These are phyloP conservation scores for Seriola quinqueradiata DNA, from an alignment of 2,113 vertebrate species.

Conservation along the genomic window DNA sequence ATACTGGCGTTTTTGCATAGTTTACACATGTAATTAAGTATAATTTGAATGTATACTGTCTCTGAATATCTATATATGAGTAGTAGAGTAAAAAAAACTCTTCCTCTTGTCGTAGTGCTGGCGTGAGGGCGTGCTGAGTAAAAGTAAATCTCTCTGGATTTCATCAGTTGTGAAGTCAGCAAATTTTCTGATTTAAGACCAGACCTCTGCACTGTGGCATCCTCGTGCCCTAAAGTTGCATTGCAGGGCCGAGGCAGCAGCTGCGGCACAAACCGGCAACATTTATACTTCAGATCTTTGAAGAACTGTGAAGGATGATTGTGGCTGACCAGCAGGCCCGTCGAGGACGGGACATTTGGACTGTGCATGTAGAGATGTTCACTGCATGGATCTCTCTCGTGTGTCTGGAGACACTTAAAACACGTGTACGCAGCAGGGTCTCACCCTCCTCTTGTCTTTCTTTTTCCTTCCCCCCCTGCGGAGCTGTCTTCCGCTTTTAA, in stretches of 20 bases:
- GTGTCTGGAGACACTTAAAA: neutral
- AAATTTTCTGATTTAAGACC: conserved; percentile 2
- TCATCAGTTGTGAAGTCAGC: neutral
- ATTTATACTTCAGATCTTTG: neutral
- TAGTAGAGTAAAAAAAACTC: no score
- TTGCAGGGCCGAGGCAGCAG: neutral
- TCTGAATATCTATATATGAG: no score
- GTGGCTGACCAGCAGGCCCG: neutral
- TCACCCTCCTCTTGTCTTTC: neutral
- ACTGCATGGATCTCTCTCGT: neutral
- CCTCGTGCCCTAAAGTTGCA: neutral
- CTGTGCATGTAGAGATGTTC: neutral
- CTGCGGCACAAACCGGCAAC: neutral
- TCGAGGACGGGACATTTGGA: neutral
- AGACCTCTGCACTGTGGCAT: conserved; percentile 1
- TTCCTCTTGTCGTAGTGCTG: no score
- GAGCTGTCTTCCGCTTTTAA: conserved; percentile 18
- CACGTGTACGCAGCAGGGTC: neutral
- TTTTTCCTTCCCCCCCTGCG: neutral
- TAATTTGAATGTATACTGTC: no score
- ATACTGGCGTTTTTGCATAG: no score
- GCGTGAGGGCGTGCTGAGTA: no score
- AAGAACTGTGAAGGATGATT: conserved; percentile 3
- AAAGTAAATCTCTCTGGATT: neutral
- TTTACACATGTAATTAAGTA: no score